A percentile compares a stretch with the other conserved stretches of the same genome.
phyloP scores from a whole-genome alignment of 2,888 invertebrate genomes.

The Drosophila atripex region DNA sequence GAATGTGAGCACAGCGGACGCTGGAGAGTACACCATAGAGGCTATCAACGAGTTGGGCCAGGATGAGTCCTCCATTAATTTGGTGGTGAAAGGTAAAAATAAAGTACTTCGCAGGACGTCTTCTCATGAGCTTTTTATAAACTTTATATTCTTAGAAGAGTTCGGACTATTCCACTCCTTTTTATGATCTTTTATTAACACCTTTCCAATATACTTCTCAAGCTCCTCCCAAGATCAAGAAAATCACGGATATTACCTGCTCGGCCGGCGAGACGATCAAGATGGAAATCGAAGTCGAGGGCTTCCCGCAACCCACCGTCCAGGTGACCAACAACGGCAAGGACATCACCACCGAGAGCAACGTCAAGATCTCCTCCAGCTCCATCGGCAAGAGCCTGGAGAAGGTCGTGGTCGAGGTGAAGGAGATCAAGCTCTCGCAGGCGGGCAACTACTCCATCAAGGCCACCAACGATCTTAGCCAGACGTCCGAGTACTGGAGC shows the following conservation, averaged over 20 bases:
- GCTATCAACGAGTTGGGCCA: slow-evolving; percentile 94
- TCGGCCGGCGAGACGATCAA: slow-evolving; percentile 89
- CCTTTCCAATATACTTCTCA: no score
- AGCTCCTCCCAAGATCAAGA: slow-evolving; percentile 94
- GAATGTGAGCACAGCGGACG: slow-evolving; percentile 91
- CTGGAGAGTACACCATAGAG: slow-evolving; percentile 91
- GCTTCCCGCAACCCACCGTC: slow-evolving; percentile 91
- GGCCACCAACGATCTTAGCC: slow-evolving; percentile 93
- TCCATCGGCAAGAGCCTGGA: slow-evolving; percentile 86
- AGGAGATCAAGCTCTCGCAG: slow-evolving; percentile 90
- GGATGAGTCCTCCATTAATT: slow-evolving; percentile 89
- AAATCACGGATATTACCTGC: slow-evolving; percentile 90
- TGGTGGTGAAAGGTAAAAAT: slow-evolving; percentile 87
- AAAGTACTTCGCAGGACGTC: slow-evolving; percentile 31
- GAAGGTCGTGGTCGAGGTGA: slow-evolving; percentile 88
- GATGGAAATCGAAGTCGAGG: slow-evolving; percentile 93
- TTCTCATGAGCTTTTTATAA: no score
- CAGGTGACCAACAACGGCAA: slow-evolving; percentile 95
- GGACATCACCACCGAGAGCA: slow-evolving; percentile 89
- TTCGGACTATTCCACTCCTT: neutral
- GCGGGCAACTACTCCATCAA: slow-evolving; percentile 93
- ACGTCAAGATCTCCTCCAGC: slow-evolving; percentile 86
- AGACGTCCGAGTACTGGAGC: slow-evolving; percentile 96
- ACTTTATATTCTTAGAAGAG: no score
- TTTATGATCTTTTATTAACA: neutral